Percentiles rank a stretch among this genome's conserved stretches.
Evolutionary conservation across 1,140 invertebrate species (phyloP).

Genomic region (Lepidurus couesii): DNA sequence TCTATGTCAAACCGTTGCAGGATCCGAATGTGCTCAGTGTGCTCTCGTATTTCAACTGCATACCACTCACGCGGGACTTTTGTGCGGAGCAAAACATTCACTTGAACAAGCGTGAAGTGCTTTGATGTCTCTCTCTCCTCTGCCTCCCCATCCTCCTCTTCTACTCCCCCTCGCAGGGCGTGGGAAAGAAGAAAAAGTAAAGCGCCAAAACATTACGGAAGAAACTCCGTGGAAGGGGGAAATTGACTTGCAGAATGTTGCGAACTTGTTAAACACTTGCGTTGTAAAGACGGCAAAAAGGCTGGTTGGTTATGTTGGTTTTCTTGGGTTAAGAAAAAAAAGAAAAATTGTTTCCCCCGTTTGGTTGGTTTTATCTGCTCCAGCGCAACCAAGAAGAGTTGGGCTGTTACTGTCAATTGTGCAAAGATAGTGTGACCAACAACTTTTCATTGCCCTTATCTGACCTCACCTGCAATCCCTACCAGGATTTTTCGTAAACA

Average conservation of each 20-base stretch:
- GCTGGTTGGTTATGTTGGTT: background rate
- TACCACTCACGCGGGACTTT: slow-evolving; percentile 82
- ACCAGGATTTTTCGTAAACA: too few species aligned
- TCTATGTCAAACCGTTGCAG: slow-evolving; percentile 83
- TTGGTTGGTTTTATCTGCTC: background rate
- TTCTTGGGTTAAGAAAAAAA: too few species aligned
- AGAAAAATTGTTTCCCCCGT: background rate
- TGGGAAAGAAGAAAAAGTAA: background rate
- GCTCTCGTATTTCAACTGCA: slow-evolving; percentile 76
- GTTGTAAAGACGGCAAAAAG: background rate
- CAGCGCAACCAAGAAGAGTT: background rate
- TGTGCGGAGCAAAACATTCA: slow-evolving; percentile 89
- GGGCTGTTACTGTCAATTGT: background rate
- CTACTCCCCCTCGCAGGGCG: background rate
- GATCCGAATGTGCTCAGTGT: slow-evolving; percentile 63
- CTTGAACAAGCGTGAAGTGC: slow-evolving; percentile 61
- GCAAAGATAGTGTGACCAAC: slow-evolving; percentile 3
- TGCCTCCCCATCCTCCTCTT: background rate
- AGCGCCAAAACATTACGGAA: background rate
- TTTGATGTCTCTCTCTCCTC: slow-evolving; percentile 48
- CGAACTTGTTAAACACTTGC: background rate
- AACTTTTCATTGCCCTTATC: too few species aligned
- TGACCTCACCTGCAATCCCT: too few species aligned
- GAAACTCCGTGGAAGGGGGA: background rate
- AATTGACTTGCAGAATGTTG: slow-evolving; percentile 9